Evolutionary conservation across 2,888 invertebrate species (phyloP).

Genomic region (Lingula anatina): DNA sequence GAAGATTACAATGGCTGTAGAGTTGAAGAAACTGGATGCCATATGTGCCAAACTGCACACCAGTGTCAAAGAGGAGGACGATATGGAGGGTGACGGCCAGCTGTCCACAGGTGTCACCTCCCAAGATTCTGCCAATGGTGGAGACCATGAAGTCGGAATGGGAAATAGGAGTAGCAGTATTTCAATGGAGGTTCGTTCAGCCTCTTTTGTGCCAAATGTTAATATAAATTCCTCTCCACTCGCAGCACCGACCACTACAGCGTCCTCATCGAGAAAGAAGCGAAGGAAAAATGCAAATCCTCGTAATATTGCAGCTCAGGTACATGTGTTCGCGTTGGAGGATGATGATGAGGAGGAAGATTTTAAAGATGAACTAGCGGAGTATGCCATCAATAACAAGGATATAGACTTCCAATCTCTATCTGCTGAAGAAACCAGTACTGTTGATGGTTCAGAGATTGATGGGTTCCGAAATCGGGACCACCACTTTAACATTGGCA

Average conservation of each 20-base stretch:
- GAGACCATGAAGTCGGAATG: too few species aligned
- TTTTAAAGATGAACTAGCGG: constrained; percentile 30
- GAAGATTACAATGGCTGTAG: constrained; percentile 2
- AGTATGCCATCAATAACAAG: constrained; percentile 30
- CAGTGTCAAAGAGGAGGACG: constrained; percentile 4
- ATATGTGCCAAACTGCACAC: constrained; percentile 44
- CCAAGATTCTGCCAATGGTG: too few species aligned
- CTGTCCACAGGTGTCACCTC: background rate
- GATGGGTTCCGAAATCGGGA: constrained; percentile 2
- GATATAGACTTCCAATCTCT: constrained; percentile 26
- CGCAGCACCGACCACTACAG: too few species aligned
- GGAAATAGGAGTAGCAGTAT: too few species aligned
- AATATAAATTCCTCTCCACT: too few species aligned
- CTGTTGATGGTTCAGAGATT: constrained; percentile 10
- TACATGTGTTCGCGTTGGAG: constrained; percentile 14
- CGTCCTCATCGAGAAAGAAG: too few species aligned
- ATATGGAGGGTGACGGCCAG: background rate
- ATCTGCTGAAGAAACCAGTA: background rate
- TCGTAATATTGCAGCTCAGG: constrained; percentile 61
- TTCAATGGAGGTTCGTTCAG: too few species aligned
- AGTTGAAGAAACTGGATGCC: constrained; percentile 40
- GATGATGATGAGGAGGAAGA: constrained; percentile 15
- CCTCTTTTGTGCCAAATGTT: too few species aligned
- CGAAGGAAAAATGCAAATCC: constrained; percentile 76
- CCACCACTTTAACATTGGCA: background rate